A percentile compares a stretch with the other conserved stretches of the same genome.
Evolutionary conservation across 2,113 vertebrate species (phyloP).

Genomic region (Numenius arquata): DNA sequence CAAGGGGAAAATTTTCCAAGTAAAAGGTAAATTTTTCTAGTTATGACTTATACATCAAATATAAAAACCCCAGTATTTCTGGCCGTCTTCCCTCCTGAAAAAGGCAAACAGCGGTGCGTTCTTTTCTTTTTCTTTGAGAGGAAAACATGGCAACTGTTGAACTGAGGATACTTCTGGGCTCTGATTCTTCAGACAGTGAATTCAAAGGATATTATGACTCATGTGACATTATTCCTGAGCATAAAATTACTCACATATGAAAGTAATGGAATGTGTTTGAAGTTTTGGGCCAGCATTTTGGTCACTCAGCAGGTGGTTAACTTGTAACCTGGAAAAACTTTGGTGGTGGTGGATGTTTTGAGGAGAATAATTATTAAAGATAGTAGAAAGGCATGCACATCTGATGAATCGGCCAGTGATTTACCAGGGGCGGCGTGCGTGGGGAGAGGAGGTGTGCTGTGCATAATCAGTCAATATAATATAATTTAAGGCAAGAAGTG

Average conservation of each 20-base stretch:
- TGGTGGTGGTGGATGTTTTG: slow-evolving; percentile 4
- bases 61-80: background rate
- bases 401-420: background rate
- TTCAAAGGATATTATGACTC: slow-evolving; percentile 62
- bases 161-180: slow-evolving; percentile 36
- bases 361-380: background rate
- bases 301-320: slow-evolving; percentile 59
- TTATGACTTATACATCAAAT: background rate
- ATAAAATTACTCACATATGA: slow-evolving; percentile 63
- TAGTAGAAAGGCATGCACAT: background rate
- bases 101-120: background rate
- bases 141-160: slow-evolving; percentile 28
- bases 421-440: background rate
- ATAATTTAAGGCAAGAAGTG: background rate
- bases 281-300: slow-evolving; percentile 49
- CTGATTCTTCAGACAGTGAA: slow-evolving; percentile 52
- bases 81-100: background rate
- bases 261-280: slow-evolving; percentile 64
- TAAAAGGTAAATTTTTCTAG: background rate
- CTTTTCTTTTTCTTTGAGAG: background rate
- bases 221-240: slow-evolving; percentile 56
- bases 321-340: slow-evolving; percentile 59
- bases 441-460: background rate
- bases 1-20: background rate
- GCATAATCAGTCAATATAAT: background rate